phyloP scores from a whole-genome alignment of 2,797 vertebrate genomes.

The Gastrophryne carolinensis region DNA sequence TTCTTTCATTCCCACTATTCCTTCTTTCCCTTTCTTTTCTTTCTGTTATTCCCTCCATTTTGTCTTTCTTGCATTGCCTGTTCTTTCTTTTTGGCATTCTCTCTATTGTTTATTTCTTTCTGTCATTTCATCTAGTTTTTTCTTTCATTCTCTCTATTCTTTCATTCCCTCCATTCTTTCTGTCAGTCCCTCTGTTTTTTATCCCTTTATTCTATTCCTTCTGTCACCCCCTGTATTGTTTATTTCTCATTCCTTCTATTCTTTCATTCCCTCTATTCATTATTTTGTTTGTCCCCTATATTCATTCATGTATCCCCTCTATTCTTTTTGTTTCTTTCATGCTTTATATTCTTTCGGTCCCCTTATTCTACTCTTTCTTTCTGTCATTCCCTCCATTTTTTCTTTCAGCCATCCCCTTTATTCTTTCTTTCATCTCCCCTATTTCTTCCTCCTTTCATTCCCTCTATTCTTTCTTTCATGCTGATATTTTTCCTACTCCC shows the following conservation, averaged over 20 bases:
- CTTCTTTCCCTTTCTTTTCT: neutral
- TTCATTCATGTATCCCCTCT: too few species aligned
- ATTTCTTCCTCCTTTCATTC: neutral
- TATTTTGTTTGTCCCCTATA: too few species aligned
- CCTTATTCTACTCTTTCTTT: too few species aligned
- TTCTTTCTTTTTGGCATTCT: neutral
- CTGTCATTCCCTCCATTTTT: neutral
- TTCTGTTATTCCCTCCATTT: neutral
- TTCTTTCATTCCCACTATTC: neutral
- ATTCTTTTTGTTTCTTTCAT: too few species aligned
- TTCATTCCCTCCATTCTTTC: neutral
- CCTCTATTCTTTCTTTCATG: neutral
- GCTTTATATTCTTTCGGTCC: too few species aligned
- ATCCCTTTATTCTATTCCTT: conserved; percentile 8
- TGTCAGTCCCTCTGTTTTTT: neutral
- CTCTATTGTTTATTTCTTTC: neutral
- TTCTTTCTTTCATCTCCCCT: neutral
- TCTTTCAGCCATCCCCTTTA: neutral
- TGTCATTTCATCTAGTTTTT: neutral
- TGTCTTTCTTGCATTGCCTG: neutral
- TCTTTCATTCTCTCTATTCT: too few species aligned
- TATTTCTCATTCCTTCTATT: too few species aligned
- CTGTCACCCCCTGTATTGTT: too few species aligned
- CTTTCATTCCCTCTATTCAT: neutral
- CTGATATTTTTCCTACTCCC: neutral